phyloP scores from a whole-genome alignment of 2,888 invertebrate genomes.

The Lasioglossum morio region DNA sequence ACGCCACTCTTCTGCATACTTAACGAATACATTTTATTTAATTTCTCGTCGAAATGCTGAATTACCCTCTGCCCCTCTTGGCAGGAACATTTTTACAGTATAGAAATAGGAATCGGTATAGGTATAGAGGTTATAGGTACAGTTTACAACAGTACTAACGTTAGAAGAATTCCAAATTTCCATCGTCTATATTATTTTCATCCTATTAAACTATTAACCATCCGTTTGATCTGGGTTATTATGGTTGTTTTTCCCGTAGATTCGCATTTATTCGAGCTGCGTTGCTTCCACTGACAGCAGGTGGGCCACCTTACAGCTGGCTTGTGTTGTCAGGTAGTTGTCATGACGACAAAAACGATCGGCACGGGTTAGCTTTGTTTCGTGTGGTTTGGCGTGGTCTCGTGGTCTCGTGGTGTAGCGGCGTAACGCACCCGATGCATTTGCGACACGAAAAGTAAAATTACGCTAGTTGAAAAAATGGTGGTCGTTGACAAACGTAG shows the following conservation, averaged over 20 bases:
- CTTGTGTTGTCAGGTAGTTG: constrained; percentile 64
- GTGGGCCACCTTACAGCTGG: constrained; percentile 39
- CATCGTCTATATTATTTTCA: too few species aligned
- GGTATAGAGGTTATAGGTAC: too few species aligned
- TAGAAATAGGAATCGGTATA: too few species aligned
- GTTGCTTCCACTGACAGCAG: constrained; percentile 19
- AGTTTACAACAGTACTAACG: too few species aligned
- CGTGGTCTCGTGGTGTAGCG: constrained; percentile 16
- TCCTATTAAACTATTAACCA: too few species aligned
- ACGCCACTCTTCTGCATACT: not conserved
- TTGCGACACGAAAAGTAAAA: not conserved
- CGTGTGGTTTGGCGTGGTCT: not conserved
- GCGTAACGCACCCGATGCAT: not conserved
- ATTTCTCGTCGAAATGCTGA: not conserved
- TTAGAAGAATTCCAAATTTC: too few species aligned
- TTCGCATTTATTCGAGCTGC: not conserved
- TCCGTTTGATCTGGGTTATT: too few species aligned
- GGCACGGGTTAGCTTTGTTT: not conserved
- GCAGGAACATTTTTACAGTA: too few species aligned
- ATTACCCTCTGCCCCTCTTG: not conserved
- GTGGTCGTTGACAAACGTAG: constrained; percentile 74
- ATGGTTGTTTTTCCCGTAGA: too few species aligned
- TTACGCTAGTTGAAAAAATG: constrained; percentile 41
- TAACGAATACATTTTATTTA: not conserved
- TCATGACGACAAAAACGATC: constrained; percentile 62